Conservation (phyloP, 2,797 vertebrate genomes). For the Peromyscus nudipes region DNA sequence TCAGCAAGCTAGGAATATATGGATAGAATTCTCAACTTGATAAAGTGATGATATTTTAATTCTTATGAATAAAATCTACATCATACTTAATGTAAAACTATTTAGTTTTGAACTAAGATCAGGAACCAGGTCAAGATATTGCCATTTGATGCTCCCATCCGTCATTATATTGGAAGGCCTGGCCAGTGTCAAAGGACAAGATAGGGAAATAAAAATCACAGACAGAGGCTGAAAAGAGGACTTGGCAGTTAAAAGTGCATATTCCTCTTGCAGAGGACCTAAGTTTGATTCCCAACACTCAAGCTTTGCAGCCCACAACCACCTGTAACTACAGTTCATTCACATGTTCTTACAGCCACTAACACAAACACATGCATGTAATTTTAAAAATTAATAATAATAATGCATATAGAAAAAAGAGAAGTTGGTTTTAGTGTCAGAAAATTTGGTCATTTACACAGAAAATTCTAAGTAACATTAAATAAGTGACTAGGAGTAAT, state of each 20-base stretch:
- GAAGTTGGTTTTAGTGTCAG: neutral
- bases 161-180: neutral
- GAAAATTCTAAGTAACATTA: neutral
- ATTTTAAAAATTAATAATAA: neutral
- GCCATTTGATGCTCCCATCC: neutral
- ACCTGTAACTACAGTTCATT: no score
- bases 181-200: neutral
- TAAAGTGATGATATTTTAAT: neutral
- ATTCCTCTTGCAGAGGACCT: neutral
- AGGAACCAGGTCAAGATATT: neutral
- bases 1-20: neutral
- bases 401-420: neutral
- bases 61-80: neutral
- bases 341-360: no score
- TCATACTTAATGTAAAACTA: neutral
- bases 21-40: neutral
- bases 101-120: conserved; percentile 2
- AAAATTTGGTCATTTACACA: neutral
- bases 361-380: neutral
- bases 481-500: neutral
- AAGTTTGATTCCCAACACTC: no score
- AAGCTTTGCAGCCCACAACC: no score
- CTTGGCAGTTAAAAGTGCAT: neutral
- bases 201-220: neutral
- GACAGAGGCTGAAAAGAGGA: neutral